These are phyloP conservation scores for Hipparchia sbordonii DNA, from an alignment of 2,888 invertebrate genomes.

Conservation along the genomic window DNA sequence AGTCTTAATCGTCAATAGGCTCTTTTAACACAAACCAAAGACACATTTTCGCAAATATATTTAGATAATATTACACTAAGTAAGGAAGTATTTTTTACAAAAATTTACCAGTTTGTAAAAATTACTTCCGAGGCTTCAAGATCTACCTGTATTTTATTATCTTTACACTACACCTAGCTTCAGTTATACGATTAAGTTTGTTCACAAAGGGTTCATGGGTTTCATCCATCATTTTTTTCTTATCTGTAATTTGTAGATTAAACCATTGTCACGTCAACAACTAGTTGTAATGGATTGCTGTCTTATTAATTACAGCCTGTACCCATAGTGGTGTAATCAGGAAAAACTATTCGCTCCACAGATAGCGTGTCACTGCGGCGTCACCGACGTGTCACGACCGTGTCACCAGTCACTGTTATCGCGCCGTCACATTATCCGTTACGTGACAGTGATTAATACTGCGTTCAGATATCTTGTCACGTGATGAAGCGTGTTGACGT, in stretches of 20 bases:
- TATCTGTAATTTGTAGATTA: neutral
- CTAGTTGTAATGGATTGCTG: conserved; percentile 3
- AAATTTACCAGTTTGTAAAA: too few species aligned
- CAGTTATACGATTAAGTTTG: neutral
- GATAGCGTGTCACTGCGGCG: conserved; percentile 8
- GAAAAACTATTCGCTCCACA: conserved; percentile 8
- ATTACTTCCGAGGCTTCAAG: too few species aligned
- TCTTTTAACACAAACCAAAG: too few species aligned
- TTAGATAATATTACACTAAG: too few species aligned
- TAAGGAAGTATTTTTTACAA: too few species aligned
- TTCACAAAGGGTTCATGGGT: neutral
- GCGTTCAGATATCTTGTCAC: conserved; percentile 25
- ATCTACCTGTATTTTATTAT: neutral
- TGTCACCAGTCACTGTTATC: conserved; percentile 24
- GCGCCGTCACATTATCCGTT: conserved; percentile 28
- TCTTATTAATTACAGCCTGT: conserved; percentile 7
- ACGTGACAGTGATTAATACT: conserved; percentile 36
- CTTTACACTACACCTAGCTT: too few species aligned
- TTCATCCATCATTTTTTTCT: neutral
- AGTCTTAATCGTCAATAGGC: too few species aligned
- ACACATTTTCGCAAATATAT: too few species aligned
- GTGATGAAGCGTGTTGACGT: conserved; percentile 26
- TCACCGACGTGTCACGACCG: neutral
- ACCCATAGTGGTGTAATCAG: conserved; percentile 7
- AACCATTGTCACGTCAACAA: neutral